Evolutionary conservation across 2,888 invertebrate genomes (phyloP), one percentile per base, ranked within the genome.

Genomic region (Drosophila paramelanica): DNA sequence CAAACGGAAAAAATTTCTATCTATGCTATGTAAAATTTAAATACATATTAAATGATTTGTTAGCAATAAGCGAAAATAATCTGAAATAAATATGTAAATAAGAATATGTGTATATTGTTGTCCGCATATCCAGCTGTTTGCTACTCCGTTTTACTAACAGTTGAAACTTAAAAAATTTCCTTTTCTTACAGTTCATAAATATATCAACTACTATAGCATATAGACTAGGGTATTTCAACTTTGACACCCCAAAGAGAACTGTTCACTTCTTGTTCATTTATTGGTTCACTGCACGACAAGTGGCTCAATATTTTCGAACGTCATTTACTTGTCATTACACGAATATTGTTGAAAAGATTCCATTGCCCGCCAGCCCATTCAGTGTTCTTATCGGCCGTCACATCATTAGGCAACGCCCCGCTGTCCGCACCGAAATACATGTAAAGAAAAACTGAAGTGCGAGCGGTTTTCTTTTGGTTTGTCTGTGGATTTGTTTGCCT

Each of bases 311-410:
- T 77, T 85, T 87, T 73, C 74, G 61, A 75, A 73, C 64, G 79
- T 81, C 88, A 88, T 81, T 87, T 88, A 73, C 72, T 77, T 88
- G 77, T 81, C 84, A 74, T 81, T 77, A 73, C 49, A 56, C 68
- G 38, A 62, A 72, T 66, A 66, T 77, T 65, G 62, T 46, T 31
- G 13, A 36, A 36, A 56, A 60, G 67, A 55, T 59, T 60, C 51
- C 51, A 56, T 52, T 66, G 47, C n/a, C 53, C 56, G 60, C 31
- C 81, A 43, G 78, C 81, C 81, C 75, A 72, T 81, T 83, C 66
- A 27, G 45, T 83, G 81, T 78, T 74, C 67, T 51, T 79, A 81
- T 83, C 68, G 60, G 27, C 67, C 67, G 60, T 72, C 84, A 70
- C 62, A 84, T 88, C 83, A 88, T 83, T 83, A 83, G 87, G 67